Percentiles rank a stretch among this genome's conserved stretches.
phyloP scores from a whole-genome alignment of 2,113 vertebrate species.

The Bagarius yarrelli region DNA sequence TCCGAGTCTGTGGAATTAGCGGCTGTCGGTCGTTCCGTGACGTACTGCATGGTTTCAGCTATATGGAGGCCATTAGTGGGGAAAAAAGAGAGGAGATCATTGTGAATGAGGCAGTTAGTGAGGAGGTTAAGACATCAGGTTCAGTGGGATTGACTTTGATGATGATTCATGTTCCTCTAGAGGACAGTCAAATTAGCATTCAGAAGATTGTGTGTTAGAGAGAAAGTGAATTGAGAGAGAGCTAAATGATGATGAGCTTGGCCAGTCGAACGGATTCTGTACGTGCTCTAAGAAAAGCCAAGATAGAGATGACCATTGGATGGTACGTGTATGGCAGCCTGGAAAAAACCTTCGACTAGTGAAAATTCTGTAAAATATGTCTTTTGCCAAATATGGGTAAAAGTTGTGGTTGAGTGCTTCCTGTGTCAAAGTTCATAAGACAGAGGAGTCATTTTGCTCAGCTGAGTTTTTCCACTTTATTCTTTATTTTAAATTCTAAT shows the following conservation, averaged over 20 bases:
- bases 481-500: not conserved
- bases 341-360: not conserved
- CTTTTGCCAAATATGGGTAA: too few relatives aligned
- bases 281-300: slow-evolving; percentile 3
- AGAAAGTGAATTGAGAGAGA: not conserved
- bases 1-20: slow-evolving; percentile 29
- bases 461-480: too few relatives aligned
- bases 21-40: slow-evolving; percentile 12
- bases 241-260: slow-evolving; percentile 24
- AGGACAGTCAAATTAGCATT: slow-evolving; percentile 41
- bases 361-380: not conserved
- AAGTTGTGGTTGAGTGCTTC: too few relatives aligned
- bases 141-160: slow-evolving; percentile 31
- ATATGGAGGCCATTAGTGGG: slow-evolving; percentile 24
- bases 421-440: too few relatives aligned
- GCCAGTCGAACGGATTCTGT: slow-evolving; percentile 2
- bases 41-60: slow-evolving; percentile 18
- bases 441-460: too few relatives aligned
- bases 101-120: slow-evolving; percentile 26
- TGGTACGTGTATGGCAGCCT: not conserved
- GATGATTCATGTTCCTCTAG: slow-evolving; percentile 41
- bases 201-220: slow-evolving; percentile 8
- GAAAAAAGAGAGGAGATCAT: slow-evolving; percentile 19
- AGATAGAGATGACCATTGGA: not conserved
- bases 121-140: slow-evolving; percentile 42